Conservation (phyloP, 2,888 invertebrate species). For the Mythimna loreyi region DNA sequence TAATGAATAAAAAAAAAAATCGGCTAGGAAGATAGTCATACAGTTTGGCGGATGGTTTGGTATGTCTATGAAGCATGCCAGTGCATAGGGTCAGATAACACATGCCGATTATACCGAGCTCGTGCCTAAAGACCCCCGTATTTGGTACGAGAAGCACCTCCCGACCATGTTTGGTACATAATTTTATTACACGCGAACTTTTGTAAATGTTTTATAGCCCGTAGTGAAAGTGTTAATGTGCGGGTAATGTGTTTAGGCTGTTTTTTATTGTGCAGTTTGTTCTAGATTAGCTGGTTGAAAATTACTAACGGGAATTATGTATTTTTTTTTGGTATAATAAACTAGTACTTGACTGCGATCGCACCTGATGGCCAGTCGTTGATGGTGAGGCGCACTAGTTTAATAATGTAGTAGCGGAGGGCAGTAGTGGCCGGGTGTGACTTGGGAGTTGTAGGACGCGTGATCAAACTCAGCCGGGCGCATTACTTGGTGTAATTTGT, state of each 20-base stretch:
- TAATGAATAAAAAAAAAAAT: neutral
- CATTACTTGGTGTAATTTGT: too few species aligned
- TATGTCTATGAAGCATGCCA: neutral
- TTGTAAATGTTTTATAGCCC: constrained; percentile 43
- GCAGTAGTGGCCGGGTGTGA: too few species aligned
- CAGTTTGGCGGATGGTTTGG: neutral
- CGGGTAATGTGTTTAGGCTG: constrained; percentile 30
- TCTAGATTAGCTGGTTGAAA: constrained; percentile 13
- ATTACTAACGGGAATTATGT: neutral
- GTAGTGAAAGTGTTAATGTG: constrained; percentile 47
- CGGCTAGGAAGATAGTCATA: too few species aligned
- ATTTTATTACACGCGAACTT: constrained; percentile 35
- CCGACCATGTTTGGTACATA: constrained; percentile 21
- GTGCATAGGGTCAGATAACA: neutral
- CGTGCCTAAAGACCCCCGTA: neutral
- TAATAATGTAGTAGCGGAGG: too few species aligned
- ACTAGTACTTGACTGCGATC: too few species aligned
- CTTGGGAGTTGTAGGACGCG: too few species aligned
- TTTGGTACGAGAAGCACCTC: neutral
- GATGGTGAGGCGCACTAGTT: too few species aligned
- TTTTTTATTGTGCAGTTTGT: constrained; percentile 21
- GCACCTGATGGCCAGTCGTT: too few species aligned
- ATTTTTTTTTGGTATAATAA: neutral
- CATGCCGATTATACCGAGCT: constrained; percentile 15
- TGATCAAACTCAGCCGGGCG: too few species aligned